Evolutionary conservation across 2,797 vertebrate species (phyloP).

Genomic region (Danio tinwini): DNA sequence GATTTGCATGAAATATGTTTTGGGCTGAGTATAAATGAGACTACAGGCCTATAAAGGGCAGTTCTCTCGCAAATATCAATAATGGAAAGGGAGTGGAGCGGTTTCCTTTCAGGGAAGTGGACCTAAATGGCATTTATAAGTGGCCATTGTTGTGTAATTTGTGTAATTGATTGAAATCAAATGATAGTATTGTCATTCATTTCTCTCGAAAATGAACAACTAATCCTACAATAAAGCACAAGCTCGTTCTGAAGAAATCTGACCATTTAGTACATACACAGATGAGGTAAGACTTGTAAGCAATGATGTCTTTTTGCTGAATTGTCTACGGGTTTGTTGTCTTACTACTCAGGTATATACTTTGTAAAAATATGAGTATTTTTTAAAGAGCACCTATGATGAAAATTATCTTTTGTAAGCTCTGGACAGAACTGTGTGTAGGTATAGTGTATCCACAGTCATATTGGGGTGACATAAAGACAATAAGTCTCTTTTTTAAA

Average conservation of each 20-base stretch:
- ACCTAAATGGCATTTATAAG: not conserved
- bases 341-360: not conserved
- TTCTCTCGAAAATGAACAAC: not conserved
- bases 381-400: no score
- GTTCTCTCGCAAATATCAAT: conserved; percentile 37
- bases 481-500: no score
- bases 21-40: not conserved
- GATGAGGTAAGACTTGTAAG: not conserved
- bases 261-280: not conserved
- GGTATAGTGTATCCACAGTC: no score
- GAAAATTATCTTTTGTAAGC: no score
- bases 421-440: no score
- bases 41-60: not conserved
- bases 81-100: conserved; percentile 45
- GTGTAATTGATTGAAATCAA: not conserved
- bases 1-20: not conserved
- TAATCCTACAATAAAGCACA: no score
- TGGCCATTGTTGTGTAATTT: conserved; percentile 29
- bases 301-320: not conserved
- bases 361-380: not conserved
- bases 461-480: no score
- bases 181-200: not conserved
- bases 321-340: not conserved
- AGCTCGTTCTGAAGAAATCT: not conserved
- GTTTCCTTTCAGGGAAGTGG: conserved; percentile 23